Evolutionary conservation across 2,113 vertebrate genomes (phyloP), one percentile per base, ranked within the genome.

Genomic region (Catagonus wagneri): DNA sequence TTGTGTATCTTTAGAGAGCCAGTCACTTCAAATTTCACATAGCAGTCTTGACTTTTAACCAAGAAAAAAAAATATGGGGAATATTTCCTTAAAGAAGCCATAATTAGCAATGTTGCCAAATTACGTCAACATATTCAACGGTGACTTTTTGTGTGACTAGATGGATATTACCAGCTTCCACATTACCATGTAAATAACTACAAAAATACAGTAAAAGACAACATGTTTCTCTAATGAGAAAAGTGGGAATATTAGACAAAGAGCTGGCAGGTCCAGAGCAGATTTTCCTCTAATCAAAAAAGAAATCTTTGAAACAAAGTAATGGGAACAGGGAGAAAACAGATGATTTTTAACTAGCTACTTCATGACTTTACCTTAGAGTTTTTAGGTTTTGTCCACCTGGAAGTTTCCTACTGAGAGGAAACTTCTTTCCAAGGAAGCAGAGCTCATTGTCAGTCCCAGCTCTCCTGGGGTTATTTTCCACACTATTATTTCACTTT

Each of bases 41-140:
- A 54, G 19, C 96, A 88, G 32, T 79, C 68, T 61, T 92, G 14
- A 86, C 52, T 96, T 94, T 87, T 29, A 89, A 83, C 23, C 8
- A 83, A 79, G 72, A 81, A 68, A 52, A 50, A 50, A 69, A 44
- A 29, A 84, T 4, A 9, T 20, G 15, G 7, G 13, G 13, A 80
- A 32, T 20, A 66, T 71, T 89, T 85, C 34, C 71, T 95, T 87
- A 44, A 74, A 92, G 61, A 93, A 76, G 52, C 6, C 8, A 12
- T 29, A 85, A 63, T 66, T 76, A 86, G 17, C 56, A 66, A 13
- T 58, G 17, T 22, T 96, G 25, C 36, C 72, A 93, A 91, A 90
- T 89, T 54, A 72, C 23, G 81, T 22, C 36, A 69, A 23, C 32
- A n/a, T 91, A 89, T 81, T 81, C 23, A 81, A 27, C 68, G 34